Base-by-base conservation (phyloP, 2,797 vertebrate genomes). In the Poecile montanus region DNA sequence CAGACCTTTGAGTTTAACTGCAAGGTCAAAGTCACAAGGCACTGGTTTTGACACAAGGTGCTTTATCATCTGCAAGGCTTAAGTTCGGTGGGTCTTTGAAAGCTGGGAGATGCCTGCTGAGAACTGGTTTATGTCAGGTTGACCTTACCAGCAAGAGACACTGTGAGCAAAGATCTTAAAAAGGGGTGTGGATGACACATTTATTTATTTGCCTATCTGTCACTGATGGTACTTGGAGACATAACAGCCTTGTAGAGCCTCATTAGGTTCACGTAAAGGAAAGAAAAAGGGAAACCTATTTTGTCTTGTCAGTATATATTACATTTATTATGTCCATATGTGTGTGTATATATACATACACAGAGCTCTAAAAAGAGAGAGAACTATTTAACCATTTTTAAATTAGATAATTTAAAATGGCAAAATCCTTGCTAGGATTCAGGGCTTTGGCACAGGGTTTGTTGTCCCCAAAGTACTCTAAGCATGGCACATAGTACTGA, bases 101-200 rank as follows among this genome's bases (percentile, higher is more conserved):
- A 85, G 57, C 82, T 25, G 11, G 54, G 76, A 93, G 75, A 71
- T 79, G 81, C 93, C 84, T 94, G 85, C 91, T 93, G 89, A 95
- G 90, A 93, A 71, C 95, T 91, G 73, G 67, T 88, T 97, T 92
- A 74, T 92, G 61, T 91, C 91, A 82, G 57, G 72, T 91, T 85
- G 84, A 95, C 89, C 71, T 92, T 88, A 76, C 38, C 79, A 94
- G 83, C 63, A 93, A 86, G 76, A 86, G 67, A 84, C 42, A 51
- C 56, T 79, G 27, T 76, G 88, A 95, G 78, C 84, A 96, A 85
- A 93, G 83, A 73, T 83, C 84, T 94, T 91, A 66, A 58, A 70
- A 94, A 87, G 45, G n/a, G 32, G 14, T 68, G 25, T 66, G 81
- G 67, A 84, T 87, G 68, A 93, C 94, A 88, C 54, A 42, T 65